Evolutionary conservation across 2,797 vertebrate species (phyloP), one percentile per base, ranked within the genome.

Genomic region (Poeciliopsis paucimaculata): DNA sequence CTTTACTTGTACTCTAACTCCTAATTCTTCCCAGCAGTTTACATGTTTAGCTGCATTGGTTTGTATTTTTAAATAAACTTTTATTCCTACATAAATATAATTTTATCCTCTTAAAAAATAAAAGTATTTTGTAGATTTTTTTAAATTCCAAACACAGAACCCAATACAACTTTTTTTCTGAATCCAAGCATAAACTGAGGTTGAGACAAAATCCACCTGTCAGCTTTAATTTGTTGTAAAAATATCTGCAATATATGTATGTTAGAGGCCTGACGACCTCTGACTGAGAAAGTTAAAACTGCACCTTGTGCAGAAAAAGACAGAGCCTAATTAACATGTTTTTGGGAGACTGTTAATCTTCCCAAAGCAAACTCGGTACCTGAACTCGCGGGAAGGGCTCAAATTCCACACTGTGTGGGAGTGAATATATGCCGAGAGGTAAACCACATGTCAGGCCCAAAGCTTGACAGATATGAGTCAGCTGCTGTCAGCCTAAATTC

Each of bases 261-360:
- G 31, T 72, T 81, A 55, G 82, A 68, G 81, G 72, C 81, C 55
- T 57, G 60, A 31, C 23, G 23, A 80, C 83, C 80, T 90, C 75
- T 85, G 76, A 77, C 79, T 43, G 47, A 46, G 39, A 84, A 81
- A 92, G 80, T 85, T 88, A 82, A 92, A 92, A 87, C 86, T 82
- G 85, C 90, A 85, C 70, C 88, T 93, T 88, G 90, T 77, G 47
- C 11, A 55, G 57, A 84, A 82, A 91, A 86, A 84, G 86, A 88
- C 86, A 88, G 91, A 77, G 72, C 3, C 75, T 87, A 95, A 95
- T 96, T 96, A 95, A 90, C 93, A 88, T 77, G 73, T 86, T 93
- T 94, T 90, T 60, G 91, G 84, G 82, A 94, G 94, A 91, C 86
- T 75, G 85, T 96, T 93, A 95, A 95, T 95, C 92, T 90, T 76